phyloP scores from a whole-genome alignment of 2,888 invertebrate species.

The Cyclophora albipunctata region DNA sequence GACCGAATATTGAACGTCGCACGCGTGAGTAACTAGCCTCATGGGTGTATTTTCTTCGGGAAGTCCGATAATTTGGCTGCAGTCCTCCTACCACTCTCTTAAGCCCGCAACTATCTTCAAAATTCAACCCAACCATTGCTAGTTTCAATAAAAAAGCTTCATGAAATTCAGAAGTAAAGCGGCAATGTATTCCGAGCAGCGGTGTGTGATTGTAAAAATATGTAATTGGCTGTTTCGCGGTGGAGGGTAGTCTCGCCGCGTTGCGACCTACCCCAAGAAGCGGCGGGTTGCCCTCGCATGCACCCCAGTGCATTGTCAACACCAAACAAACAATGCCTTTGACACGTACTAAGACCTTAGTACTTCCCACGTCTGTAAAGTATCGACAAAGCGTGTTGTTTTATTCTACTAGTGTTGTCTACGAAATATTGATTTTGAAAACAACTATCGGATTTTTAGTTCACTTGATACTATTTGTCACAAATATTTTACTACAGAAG shows the following conservation, averaged over 20 bases:
- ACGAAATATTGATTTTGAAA: too few relatives aligned
- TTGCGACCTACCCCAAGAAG: constrained; percentile 64
- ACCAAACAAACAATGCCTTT: constrained; percentile 23
- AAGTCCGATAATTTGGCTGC: constrained; percentile 58
- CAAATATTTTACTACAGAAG: too few relatives aligned
- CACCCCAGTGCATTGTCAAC: constrained; percentile 37
- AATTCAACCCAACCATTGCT: constrained; percentile 22
- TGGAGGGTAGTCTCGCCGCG: constrained; percentile 41
- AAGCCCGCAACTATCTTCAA: neutral
- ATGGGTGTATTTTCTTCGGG: constrained; percentile 49
- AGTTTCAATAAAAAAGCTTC: neutral
- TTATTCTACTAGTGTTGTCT: too few relatives aligned
- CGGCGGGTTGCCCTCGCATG: constrained; percentile 39
- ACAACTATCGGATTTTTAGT: too few relatives aligned
- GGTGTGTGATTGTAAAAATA: constrained; percentile 3
- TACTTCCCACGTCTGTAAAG: too few relatives aligned
- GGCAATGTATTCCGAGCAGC: constrained; percentile 23
- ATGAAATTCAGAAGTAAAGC: neutral
- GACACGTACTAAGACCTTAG: neutral
- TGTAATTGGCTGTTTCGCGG: constrained; percentile 26
- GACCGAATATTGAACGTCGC: constrained; percentile 30
- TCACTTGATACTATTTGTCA: too few relatives aligned
- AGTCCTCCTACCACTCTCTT: constrained; percentile 24
- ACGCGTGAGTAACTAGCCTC: constrained; percentile 35
- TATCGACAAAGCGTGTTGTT: too few relatives aligned